phyloP scores from a whole-genome alignment of 2,888 invertebrate genomes.

The Rambutsinella grinnellia region DNA sequence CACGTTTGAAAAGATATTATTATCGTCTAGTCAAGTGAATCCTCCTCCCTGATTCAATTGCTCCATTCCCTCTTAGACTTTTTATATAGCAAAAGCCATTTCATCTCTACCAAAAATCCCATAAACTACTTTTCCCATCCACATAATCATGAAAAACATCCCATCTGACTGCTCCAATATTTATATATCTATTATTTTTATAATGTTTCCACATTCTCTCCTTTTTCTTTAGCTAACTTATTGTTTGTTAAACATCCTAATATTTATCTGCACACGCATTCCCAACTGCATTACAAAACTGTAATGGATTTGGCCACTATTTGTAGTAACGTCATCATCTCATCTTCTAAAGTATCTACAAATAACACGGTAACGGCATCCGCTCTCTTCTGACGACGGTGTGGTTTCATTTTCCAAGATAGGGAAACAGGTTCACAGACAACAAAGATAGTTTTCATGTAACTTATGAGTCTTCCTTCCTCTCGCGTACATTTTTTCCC shows the following conservation, averaged over 20 bases:
- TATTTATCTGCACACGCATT: constrained; percentile 12
- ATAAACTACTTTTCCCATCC: not conserved
- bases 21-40: constrained; percentile 38
- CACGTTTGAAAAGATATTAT: constrained; percentile 38
- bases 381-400: constrained; percentile 10
- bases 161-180: no score
- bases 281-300: no score
- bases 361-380: constrained; percentile 27
- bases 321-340: no score
- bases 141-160: no score
- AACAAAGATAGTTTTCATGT: constrained; percentile 24
- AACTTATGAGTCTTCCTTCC: constrained; percentile 45
- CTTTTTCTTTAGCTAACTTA: constrained; percentile 5
- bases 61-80: not conserved
- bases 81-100: not conserved
- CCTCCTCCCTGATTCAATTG: constrained; percentile 17
- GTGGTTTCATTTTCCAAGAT: constrained; percentile 13
- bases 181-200: not conserved
- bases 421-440: constrained; percentile 22
- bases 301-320: no score
- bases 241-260: constrained; percentile 16
- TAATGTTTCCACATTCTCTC: not conserved
- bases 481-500: constrained; percentile 18
- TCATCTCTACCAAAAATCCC: not conserved
- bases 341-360: constrained; percentile 3